phyloP scores from a whole-genome alignment of 92 coral and sea anemone genomes.

The Epizoanthus scotinus region DNA sequence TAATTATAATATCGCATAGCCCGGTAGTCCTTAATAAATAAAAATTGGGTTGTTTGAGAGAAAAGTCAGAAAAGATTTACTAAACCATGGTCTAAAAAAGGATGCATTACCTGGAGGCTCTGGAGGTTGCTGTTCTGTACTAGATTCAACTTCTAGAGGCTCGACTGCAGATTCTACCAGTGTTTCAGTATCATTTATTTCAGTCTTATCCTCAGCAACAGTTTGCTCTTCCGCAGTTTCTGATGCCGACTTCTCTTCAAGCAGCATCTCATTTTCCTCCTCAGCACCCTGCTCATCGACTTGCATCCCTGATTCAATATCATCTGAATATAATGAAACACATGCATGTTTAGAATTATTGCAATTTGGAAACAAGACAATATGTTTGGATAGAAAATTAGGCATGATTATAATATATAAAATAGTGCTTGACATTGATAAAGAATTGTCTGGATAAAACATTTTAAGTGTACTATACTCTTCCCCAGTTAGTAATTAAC shows the following conservation, averaged over 20 bases:
- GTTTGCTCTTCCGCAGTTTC: background rate
- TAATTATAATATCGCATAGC: background rate
- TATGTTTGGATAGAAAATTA: too few species aligned
- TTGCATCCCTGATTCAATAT: background rate
- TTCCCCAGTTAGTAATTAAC: too few species aligned
- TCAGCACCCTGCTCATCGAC: background rate
- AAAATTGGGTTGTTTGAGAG: too few species aligned
- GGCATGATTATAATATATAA: too few species aligned
- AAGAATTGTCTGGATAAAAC: too few species aligned
- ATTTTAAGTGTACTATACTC: too few species aligned
- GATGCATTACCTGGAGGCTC: constrained; percentile 13
- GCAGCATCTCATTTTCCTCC: background rate
- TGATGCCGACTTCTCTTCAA: background rate
- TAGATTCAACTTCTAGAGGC: background rate
- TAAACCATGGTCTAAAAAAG: too few species aligned
- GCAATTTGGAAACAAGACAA: background rate
- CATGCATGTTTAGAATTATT: background rate
- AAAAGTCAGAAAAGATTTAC: too few species aligned
- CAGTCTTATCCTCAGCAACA: constrained; percentile 15
- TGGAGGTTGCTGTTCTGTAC: background rate
- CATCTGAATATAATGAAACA: background rate
- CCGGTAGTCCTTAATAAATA: too few species aligned
- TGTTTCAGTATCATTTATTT: background rate
- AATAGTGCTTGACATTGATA: too few species aligned
- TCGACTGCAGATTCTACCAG: background rate